Conservation (phyloP, 2,888 invertebrate genomes). For the Agonopterix alstromeriana region DNA sequence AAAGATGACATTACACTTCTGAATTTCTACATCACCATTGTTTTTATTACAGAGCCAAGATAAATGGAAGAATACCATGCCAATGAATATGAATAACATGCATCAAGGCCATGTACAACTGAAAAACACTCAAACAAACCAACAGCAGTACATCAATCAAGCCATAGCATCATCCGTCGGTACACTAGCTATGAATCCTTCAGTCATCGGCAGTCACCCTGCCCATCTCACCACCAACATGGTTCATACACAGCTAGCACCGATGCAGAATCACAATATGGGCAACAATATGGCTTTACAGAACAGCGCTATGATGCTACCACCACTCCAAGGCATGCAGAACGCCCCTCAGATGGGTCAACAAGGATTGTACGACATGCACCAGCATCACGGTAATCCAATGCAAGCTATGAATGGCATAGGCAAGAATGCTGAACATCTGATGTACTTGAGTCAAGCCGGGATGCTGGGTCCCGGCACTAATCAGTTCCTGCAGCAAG, state of each 20-base stretch:
- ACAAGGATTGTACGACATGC: conserved; percentile 70
- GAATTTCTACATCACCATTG: background rate
- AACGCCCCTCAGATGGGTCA: conserved; percentile 71
- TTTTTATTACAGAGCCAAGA: conserved; percentile 83
- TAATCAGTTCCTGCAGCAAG: conserved; percentile 78
- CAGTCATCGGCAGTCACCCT: conserved; percentile 67
- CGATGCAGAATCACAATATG: conserved; percentile 67
- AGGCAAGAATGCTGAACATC: conserved; percentile 67
- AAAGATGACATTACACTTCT: too few species aligned
- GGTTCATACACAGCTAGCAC: conserved; percentile 74
- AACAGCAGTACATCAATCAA: conserved; percentile 70
- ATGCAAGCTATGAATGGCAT: conserved; percentile 74
- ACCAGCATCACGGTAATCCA: conserved; percentile 63
- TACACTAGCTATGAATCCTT: conserved; percentile 65
- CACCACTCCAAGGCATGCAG: conserved; percentile 65
- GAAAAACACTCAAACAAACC: conserved; percentile 69
- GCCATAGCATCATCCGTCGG: conserved; percentile 67
- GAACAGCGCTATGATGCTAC: conserved; percentile 70
- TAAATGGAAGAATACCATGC: conserved; percentile 89
- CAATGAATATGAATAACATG: conserved; percentile 75
- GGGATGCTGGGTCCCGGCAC: conserved; percentile 78
- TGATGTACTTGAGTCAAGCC: conserved; percentile 70
- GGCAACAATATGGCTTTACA: conserved; percentile 62
- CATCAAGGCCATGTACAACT: conserved; percentile 67
- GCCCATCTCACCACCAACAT: conserved; percentile 65